Evolutionary conservation across 37 sponge, comb jelly and placozoan genomes (phyloP), one percentile per base, ranked within the genome.

Genomic region (Ianthella basta): DNA sequence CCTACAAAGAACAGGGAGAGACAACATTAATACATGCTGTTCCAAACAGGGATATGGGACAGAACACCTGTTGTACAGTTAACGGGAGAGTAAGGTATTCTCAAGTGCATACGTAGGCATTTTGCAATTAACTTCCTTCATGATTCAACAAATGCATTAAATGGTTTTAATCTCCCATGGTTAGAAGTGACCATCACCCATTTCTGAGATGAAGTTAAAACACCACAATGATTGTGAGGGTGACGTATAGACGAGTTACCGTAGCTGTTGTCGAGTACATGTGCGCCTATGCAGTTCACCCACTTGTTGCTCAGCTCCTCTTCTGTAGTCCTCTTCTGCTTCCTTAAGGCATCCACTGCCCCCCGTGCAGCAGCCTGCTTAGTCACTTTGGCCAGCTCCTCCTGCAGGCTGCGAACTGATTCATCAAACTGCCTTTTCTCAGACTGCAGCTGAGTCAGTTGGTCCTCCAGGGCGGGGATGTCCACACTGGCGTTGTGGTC

Each of bases 341-440:
- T 95, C 65, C 72, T 69, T n/a, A 92, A 69, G 3, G 78, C 84
- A 0, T 95, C 93, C 25, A 95, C 80, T 3, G 90, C 95, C 10
- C 95, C 95, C 60, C 95, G 79, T 23, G 79, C 85, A 3, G 61
- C 32, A 0, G 92, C 89, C 80, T 92, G 95, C 84, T 83, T 86
- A 27, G 83, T 92, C 18, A 92, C 75, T n/a, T 32, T 50, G 25
- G 60, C 54, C 68, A 92, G 78, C 79, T 95, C 95, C 30, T 82
- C 59, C 79, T 93, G 94, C 36, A 93, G 83, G 5, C 23, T 27
- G 18, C 16, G 1, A 59, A 87, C 77, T 41, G 50, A 55, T 23
- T 66, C 78, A 56, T 85, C 87, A 53, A 82, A 36, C 34, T 32
- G 60, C 60, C 64, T 73, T 83, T 93, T 93, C 79, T 89, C 84